These are phyloP conservation scores for Tringa solitaria DNA, from an alignment of 2,113 vertebrate genomes.

Conservation along the genomic window DNA sequence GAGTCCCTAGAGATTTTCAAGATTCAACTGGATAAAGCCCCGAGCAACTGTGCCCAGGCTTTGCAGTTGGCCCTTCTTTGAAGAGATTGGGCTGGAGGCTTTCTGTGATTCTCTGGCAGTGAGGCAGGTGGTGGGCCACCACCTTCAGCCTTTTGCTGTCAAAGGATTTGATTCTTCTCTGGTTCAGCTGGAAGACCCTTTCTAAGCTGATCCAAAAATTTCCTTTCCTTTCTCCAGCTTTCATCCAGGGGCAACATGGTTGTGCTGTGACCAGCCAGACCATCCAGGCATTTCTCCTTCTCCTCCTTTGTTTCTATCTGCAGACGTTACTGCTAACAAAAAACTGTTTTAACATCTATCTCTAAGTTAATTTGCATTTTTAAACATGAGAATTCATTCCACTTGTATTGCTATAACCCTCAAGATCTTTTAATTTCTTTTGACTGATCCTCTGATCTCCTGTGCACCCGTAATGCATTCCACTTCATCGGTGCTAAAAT, in stretches of 20 bases:
- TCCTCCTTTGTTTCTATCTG: neutral
- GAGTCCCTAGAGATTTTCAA: neutral
- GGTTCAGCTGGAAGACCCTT: neutral
- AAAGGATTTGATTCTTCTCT: neutral
- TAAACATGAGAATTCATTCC: neutral
- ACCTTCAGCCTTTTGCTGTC: neutral
- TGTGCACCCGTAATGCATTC: neutral
- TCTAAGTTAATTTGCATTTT: neutral
- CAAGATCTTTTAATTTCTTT: constrained; percentile 5
- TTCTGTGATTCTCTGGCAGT: accelerated
- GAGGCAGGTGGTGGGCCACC: neutral
- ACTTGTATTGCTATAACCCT: neutral
- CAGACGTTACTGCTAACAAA: neutral
- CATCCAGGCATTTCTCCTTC: neutral
- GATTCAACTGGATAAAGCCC: neutral
- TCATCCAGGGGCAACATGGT: neutral
- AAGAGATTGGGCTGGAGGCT: neutral
- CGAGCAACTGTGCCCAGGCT: accelerated
- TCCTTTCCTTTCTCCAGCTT: neutral
- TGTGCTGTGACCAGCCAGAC: neutral
- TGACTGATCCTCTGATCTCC: neutral
- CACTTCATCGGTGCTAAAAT: neutral
- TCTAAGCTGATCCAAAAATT: neutral
- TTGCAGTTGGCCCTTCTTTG: neutral
- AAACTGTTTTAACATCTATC: neutral